Evolutionary conservation across 2,113 vertebrate species (phyloP).

Genomic region (Nerophis ophidion): DNA sequence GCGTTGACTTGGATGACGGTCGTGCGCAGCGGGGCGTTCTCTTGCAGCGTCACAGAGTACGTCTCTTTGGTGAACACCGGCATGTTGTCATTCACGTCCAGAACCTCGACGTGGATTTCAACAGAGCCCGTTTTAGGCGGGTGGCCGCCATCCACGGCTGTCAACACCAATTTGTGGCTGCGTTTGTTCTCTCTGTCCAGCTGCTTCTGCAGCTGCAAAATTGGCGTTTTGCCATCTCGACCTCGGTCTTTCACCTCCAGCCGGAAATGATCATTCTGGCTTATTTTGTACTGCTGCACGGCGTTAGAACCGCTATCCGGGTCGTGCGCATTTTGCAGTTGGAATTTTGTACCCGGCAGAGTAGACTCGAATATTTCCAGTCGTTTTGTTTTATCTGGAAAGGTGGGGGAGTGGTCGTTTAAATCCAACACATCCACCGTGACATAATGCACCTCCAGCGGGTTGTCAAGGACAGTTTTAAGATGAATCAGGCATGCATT

Average conservation of each 20-base stretch:
- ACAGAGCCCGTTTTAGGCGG: conserved; percentile 56
- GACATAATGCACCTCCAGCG: conserved; percentile 68
- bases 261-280: conserved; percentile 40
- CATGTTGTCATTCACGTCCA: conserved; percentile 61
- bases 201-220: conserved; percentile 51
- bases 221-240: conserved; percentile 50
- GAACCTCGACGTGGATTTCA: conserved; percentile 54
- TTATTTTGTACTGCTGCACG: conserved; percentile 47
- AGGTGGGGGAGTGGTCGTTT: conserved; percentile 58
- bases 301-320: conserved; percentile 44
- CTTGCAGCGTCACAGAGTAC: conserved; percentile 48
- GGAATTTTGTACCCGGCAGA: conserved; percentile 53
- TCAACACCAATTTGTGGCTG: conserved; percentile 46
- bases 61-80: conserved; percentile 58
- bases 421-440: conserved; percentile 63
- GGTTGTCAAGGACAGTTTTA: conserved; percentile 66
- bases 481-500: conserved; percentile 58
- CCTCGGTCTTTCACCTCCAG: conserved; percentile 52
- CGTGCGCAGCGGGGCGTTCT: conserved; percentile 48
- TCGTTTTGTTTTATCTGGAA: conserved; percentile 51
- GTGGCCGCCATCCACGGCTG: conserved; percentile 60
- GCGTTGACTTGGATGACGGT: conserved; percentile 50
- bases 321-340: conserved; percentile 57
- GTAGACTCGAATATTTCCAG: conserved; percentile 55
- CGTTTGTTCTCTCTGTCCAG: conserved; percentile 60